Base-by-base conservation (phyloP, 2,888 invertebrate genomes). In the Ashinkailepas kermadecensis region DNA sequence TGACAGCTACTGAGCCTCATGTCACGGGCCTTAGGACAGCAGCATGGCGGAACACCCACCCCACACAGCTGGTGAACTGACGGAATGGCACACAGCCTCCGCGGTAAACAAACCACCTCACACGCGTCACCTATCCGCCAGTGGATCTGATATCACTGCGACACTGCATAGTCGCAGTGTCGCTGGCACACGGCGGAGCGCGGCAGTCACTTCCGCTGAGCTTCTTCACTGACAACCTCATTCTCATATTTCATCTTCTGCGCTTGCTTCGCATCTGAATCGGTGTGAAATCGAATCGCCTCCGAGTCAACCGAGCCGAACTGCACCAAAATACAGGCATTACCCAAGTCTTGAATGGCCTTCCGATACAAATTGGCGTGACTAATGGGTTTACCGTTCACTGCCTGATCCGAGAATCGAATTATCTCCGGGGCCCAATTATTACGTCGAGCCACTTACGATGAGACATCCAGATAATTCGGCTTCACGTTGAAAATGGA, bases 351-450 rank as follows among this genome's bases (percentile, higher is more conserved):
- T 54, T 56, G 18, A 56, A 74, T 74, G 56, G 11, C 74, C 74
- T 74, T 74, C 74, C 74, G 21, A 74, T 74, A 74, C 56, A 74
- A 74, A 74, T 74, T 23, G 74, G 9, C 56, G 74, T 74, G 74
- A 56, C 74, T 74, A 74, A 74, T 56, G 74, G 23, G 11, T 74
- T 54, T 21, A 1, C 54, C 56, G 74, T 74, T 6, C 56, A 21
- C 18, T 21, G 56, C 39, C 39, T 25, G 0, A 25, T 25, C 70
- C 12, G 70, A 39, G 39, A 39, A 65, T 65, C 65, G 12, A 10
- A 70, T 70, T 70, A 70, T 39, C 70, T 39, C 39, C 39, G 0
- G 70, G 3, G 21, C 70, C 18, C 39, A 39, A 18, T 39, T 39
- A 70, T 70, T 70, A 70, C 70, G 25, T 6, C 18, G 8, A 6